These are phyloP conservation scores for Apocheima hispidaria DNA, from an alignment of 2,888 invertebrate genomes.

Conservation along the genomic window DNA sequence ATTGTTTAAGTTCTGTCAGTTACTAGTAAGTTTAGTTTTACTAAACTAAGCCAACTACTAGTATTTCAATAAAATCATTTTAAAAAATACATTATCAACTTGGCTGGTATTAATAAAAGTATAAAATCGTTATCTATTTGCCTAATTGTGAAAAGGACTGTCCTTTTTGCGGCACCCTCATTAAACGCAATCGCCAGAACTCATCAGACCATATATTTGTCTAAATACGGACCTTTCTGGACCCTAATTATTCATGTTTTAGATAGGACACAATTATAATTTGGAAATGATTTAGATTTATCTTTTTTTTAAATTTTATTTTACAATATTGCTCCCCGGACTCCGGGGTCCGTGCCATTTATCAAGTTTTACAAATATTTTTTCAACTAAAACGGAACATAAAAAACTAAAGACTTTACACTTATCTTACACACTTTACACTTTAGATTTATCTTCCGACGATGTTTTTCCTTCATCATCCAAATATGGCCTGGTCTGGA, in stretches of 20 bases:
- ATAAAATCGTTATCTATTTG: slow-evolving; percentile 22
- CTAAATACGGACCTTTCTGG: slow-evolving; percentile 34
- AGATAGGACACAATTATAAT: slow-evolving; percentile 21
- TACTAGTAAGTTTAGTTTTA: no score
- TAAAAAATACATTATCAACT: not conserved
- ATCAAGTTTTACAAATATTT: no score
- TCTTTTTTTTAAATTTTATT: not conserved
- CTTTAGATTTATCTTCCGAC: no score
- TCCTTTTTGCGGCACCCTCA: slow-evolving; percentile 38
- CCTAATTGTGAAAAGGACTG: slow-evolving; percentile 21
- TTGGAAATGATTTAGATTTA: slow-evolving; percentile 17
- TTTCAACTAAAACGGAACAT: no score
- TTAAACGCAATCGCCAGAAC: slow-evolving; percentile 36
- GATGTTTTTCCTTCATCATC: no score
- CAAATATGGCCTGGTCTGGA: no score
- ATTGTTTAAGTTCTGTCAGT: no score
- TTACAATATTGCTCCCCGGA: no score
- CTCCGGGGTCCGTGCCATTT: no score
- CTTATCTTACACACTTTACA: no score
- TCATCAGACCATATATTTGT: slow-evolving; percentile 41
- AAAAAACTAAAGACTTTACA: no score
- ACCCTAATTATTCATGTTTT: slow-evolving; percentile 31
- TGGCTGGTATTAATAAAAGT: slow-evolving; percentile 2
- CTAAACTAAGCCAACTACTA: no score
- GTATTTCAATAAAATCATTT: not conserved